These are phyloP conservation scores for Urocolius indicus DNA, from an alignment of 2,113 vertebrate species.

Conservation along the genomic window DNA sequence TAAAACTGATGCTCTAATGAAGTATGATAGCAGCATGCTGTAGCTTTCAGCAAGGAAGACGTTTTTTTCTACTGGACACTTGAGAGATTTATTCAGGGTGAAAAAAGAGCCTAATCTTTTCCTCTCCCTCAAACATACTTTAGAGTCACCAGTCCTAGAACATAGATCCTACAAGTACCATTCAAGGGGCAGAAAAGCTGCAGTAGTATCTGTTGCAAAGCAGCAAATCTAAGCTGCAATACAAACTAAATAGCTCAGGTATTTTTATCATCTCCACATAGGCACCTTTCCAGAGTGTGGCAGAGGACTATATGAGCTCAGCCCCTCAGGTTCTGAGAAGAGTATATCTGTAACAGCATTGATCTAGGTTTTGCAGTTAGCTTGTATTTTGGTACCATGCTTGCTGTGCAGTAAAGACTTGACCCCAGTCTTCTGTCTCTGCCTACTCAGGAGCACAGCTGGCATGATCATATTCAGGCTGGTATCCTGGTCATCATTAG, in stretches of 20 bases:
- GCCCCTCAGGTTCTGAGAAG: fast-evolving
- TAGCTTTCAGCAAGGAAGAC: background rate
- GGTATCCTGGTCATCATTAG: background rate
- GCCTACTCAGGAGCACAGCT: background rate
- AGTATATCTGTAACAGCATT: background rate
- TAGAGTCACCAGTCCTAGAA: background rate
- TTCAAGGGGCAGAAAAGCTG: background rate
- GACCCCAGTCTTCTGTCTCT: background rate
- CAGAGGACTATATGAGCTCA: background rate
- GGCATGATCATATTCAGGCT: background rate
- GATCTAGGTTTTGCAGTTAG: background rate
- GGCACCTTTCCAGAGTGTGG: background rate
- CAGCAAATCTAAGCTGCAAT: background rate
- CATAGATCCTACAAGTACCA: background rate
- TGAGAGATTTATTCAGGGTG: background rate
- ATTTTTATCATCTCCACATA: background rate
- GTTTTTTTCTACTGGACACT: background rate
- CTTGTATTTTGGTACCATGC: background rate
- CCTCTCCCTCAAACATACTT: background rate
- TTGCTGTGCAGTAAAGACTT: background rate
- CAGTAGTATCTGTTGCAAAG: background rate
- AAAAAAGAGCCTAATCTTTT: background rate
- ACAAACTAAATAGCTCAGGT: background rate
- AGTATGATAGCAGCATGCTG: background rate
- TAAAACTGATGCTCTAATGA: background rate